Base-by-base conservation (phyloP, 2,113 vertebrate species). In the Lepus europaeus region DNA sequence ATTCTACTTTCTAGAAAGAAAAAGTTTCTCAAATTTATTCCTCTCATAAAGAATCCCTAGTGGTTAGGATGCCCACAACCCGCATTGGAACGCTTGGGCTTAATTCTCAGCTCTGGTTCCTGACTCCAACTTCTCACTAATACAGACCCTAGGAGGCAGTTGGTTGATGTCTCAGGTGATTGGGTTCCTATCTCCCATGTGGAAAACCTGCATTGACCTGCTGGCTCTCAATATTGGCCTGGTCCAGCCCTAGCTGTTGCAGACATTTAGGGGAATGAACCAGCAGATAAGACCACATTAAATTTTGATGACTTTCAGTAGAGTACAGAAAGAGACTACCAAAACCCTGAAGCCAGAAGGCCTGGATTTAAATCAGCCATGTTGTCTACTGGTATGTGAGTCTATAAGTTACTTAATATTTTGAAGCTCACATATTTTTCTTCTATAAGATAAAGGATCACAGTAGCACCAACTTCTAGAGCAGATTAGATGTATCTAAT, bases 391-490 rank as follows among this genome's bases (percentile, higher is more conserved):
- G 16, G 10, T 16, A 27, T 36, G 25, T 88, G 89, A 3, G 2
- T 72, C 56, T 61, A 1, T 16, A 69, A 79, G 27, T 22, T 45
- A 45, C 27, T 73, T 66, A 74, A 39, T 29, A 5, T 93, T 59
- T 84, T 77, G 33, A 2, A 29, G 45, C 20, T 69, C 63, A 69
- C 33, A 14, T 51, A 87, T 66, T 82, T 87, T 92, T 90, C 49
- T 39, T 64, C 12, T 61, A 10, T 59, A 93, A 93, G 84, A 88
- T 93, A 61, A 89, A n/a, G 16, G 27, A 85, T 83, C 39, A 45
- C 9, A 83, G 33, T 39, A 84, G 23, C 39, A 79, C 33, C 91
- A 56, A 89, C 0, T 51, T 87, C 22, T 94, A 29, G 39, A 87
- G 68, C 81, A 49, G 22, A 68, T n/a, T 63, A 89, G 91, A 70